Evolutionary conservation across 2,797 vertebrate genomes (phyloP), one percentile per base, ranked within the genome.

Genomic region (Trachops cirrhosus): DNA sequence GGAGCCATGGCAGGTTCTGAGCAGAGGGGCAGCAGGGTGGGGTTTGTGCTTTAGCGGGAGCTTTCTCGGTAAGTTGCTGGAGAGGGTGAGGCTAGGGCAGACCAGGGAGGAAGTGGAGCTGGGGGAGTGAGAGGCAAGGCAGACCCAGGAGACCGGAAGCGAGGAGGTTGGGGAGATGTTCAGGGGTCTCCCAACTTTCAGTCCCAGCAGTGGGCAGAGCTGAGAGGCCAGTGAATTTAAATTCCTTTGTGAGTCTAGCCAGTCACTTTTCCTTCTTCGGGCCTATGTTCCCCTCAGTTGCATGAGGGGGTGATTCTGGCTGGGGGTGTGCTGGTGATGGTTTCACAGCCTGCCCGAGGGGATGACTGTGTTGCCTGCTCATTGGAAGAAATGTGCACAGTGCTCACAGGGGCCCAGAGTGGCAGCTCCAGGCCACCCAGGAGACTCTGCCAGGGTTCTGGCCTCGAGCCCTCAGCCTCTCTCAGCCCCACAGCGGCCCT

Each of bases 311-410:
- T 29, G 18, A 18, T n/a, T 21, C 44, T 24, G 7, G 48, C 70
- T 50, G 32, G 14, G 29, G 29, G 50, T 19, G 26, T 18, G 26
- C n/a, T 15, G n/a, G 26, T 64, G 0, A 41, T 26, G 29, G 57
- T 16, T 74, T 34, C 39, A 32, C 29, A 71, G 0, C 52, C 5
- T 3, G n/a, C 57, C 29, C 0, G 0, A 1, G 0, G 24, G 26
- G 26, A 4, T 26, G 22, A 14, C 29, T 68, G 22, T 75, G 22
- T 48, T 15, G 6, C 8, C 67, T 75, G 3, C 12, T 39, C 9
- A 0, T 0, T 0, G 1, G 32, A 73, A 26, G 39, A 34, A 32
- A 26, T 7, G 46, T 3, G 0, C 32, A 8, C 0, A 4, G 41
- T 32, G 59, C 54, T 34, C 5, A 0, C 2, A 0, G 5, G 9